phyloP scores from a whole-genome alignment of 2,797 vertebrate genomes.

The Phrynocephalus forsythii region DNA sequence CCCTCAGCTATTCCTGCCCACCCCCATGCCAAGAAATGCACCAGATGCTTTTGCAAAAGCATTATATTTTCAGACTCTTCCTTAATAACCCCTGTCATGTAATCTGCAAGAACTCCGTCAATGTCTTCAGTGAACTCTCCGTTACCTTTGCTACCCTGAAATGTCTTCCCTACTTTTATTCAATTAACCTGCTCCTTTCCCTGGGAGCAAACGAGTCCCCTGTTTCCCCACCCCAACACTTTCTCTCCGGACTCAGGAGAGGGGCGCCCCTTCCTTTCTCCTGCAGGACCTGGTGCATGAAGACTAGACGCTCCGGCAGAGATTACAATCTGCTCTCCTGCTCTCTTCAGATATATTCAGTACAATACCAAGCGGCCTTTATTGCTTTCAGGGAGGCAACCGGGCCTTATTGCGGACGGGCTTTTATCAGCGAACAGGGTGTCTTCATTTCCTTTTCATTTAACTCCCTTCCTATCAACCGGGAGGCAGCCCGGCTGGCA shows the following conservation, averaged over 20 bases:
- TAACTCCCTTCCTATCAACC: constrained; percentile 62
- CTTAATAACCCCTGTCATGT: neutral
- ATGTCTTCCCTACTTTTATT: too few species aligned
- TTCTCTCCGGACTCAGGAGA: neutral
- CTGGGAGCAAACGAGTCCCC: too few species aligned
- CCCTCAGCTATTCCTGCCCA: too few species aligned
- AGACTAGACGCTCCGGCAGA: constrained; percentile 34
- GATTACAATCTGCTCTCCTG: constrained; percentile 71
- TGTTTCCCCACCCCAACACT: neutral
- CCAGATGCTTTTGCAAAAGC: neutral
- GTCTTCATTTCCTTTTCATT: constrained; percentile 77
- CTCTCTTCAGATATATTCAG: constrained; percentile 66
- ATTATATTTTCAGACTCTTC: neutral
- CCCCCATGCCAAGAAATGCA: too few species aligned
- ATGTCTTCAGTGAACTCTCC: neutral
- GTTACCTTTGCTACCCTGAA: too few species aligned
- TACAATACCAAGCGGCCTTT: constrained; percentile 69
- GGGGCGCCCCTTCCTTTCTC: too few species aligned
- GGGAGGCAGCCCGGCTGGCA: constrained; percentile 59
- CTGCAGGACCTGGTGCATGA: constrained; percentile 28
- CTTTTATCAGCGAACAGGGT: constrained; percentile 72
- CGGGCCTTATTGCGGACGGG: constrained; percentile 63
- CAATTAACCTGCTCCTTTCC: neutral
- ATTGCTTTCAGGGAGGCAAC: constrained; percentile 71
- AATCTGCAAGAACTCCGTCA: neutral